Percentiles rank a stretch among this genome's conserved stretches.
These are phyloP conservation scores for Notolepis coatsorum DNA, from an alignment of 2,797 vertebrate species.

Conservation along the genomic window DNA sequence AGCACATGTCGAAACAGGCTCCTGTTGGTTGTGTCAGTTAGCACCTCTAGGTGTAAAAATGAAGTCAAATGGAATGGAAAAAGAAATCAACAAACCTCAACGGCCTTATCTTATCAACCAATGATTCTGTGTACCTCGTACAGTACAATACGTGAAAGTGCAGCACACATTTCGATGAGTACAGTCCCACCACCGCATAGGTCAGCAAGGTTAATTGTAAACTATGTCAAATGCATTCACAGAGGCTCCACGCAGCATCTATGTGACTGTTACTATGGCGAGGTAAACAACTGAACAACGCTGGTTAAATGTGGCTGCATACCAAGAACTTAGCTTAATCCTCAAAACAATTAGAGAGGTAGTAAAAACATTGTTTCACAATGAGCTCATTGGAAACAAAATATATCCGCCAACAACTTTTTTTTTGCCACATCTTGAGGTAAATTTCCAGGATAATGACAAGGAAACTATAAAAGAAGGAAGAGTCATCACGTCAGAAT, in stretches of 20 bases:
- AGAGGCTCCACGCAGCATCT: background rate
- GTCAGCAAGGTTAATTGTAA: too few relatives aligned
- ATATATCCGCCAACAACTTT: conserved; percentile 30
- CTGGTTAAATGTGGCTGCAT: conserved; percentile 17
- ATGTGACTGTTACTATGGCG: conserved; percentile 24
- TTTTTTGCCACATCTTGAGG: conserved; percentile 36
- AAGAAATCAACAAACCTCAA: background rate
- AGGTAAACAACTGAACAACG: conserved; percentile 36
- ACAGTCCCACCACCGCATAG: background rate
- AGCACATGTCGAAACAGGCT: background rate
- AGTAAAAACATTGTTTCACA: conserved; percentile 24
- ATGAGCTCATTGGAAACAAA: conserved; percentile 46
- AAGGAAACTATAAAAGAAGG: too few relatives aligned
- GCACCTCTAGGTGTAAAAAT: background rate
- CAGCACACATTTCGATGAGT: background rate
- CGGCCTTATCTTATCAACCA: too few relatives aligned
- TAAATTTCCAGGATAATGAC: conserved; percentile 38
- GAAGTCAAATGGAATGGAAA: background rate
- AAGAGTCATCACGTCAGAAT: too few relatives aligned
- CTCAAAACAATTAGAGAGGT: conserved; percentile 29
- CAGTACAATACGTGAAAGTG: too few relatives aligned
- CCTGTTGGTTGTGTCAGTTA: conserved; percentile 9
- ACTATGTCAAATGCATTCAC: background rate
- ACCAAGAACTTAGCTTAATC: conserved; percentile 20
- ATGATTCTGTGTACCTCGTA: too few relatives aligned